Evolutionary conservation across 2,113 vertebrate genomes (phyloP).

Genomic region (Myrmophylax atrothorax): DNA sequence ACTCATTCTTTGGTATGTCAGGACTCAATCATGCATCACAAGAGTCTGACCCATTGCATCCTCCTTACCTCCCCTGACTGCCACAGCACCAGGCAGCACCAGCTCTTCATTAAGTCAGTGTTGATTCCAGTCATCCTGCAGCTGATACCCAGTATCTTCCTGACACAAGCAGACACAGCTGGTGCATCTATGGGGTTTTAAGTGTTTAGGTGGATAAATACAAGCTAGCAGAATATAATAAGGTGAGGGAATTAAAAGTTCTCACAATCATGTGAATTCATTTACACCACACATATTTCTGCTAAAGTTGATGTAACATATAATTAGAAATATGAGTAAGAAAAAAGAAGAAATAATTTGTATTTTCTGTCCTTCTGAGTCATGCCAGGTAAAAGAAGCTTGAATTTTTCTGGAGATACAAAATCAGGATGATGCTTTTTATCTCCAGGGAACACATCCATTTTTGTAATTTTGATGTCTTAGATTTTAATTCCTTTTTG

Average conservation of each 20-base stretch:
- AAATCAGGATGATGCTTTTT: not conserved
- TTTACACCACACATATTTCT: not conserved
- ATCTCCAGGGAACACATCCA: not conserved
- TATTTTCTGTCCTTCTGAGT: not conserved
- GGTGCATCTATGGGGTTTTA: not conserved
- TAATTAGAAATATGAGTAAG: not conserved
- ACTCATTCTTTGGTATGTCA: not conserved
- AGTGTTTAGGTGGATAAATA: not conserved
- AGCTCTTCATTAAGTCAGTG: not conserved
- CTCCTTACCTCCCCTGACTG: not conserved
- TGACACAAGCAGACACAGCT: not conserved
- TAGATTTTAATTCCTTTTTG: not conserved
- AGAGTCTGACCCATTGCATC: rapidly evolving
- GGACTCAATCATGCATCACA: not conserved
- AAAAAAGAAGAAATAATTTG: not conserved
- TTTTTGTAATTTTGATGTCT: not conserved
- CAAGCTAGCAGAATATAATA: not conserved
- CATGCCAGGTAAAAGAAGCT: not conserved
- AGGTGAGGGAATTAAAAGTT: not conserved
- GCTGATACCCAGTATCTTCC: not conserved
- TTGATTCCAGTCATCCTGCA: not conserved
- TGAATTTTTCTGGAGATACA: not conserved
- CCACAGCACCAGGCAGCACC: rapidly evolving
- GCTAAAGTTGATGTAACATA: not conserved
- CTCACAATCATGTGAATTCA: not conserved